A percentile compares a stretch with the other conserved stretches of the same genome.
These are phyloP conservation scores for Panorpa germanica DNA, from an alignment of 2,888 invertebrate species.

Conservation along the genomic window DNA sequence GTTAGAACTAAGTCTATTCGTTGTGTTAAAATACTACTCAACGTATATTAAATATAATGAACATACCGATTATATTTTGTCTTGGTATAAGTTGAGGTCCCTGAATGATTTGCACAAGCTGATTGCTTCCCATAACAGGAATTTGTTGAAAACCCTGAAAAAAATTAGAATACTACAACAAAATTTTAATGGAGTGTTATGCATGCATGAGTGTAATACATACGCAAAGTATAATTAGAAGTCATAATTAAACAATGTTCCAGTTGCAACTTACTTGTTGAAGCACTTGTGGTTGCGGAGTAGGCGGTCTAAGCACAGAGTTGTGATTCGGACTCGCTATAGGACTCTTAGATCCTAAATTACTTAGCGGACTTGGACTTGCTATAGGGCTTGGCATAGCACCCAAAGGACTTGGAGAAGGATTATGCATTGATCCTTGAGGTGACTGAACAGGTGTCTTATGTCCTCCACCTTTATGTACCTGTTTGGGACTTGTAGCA, in stretches of 20 bases:
- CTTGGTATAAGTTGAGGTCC: slow-evolving; percentile 15
- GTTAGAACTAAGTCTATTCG: too few species aligned
- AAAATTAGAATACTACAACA: too few species aligned
- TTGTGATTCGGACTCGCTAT: slow-evolving; percentile 23
- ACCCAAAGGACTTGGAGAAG: too few species aligned
- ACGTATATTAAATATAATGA: too few species aligned
- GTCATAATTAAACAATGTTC: not conserved
- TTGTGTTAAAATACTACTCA: too few species aligned
- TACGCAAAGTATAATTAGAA: too few species aligned
- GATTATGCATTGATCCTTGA: too few species aligned
- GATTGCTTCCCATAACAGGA: slow-evolving; percentile 16
- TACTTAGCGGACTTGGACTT: slow-evolving; percentile 25
- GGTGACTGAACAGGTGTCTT: too few species aligned
- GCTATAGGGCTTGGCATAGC: slow-evolving; percentile 24
- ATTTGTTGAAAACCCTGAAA: too few species aligned
- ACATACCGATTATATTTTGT: too few species aligned
- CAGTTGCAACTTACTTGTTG: slow-evolving; percentile 13
- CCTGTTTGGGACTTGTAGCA: too few species aligned
- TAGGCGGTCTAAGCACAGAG: slow-evolving; percentile 20
- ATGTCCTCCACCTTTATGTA: too few species aligned
- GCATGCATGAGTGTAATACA: not conserved
- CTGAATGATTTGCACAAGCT: slow-evolving; percentile 16
- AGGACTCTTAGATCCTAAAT: slow-evolving; percentile 24
- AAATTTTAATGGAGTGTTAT: not conserved
- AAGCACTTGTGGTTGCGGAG: slow-evolving; percentile 22